phyloP scores from a whole-genome alignment of 2,113 vertebrate genomes.

The Atlantisia rogersi region DNA sequence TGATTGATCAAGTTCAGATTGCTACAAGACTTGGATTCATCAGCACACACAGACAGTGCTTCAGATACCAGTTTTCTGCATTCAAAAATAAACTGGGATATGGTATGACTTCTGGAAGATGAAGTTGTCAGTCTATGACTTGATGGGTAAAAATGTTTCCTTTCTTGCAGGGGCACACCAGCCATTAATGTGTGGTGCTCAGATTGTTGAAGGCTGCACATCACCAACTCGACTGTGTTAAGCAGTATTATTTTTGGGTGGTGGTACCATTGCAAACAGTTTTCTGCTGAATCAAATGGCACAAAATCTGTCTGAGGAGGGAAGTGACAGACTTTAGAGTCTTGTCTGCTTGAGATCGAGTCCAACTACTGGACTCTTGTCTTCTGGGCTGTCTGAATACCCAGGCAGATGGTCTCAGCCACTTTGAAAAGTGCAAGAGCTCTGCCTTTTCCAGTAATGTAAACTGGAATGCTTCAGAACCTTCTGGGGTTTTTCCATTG shows the following conservation, averaged over 20 bases:
- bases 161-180: not conserved
- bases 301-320: not conserved
- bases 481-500: not conserved
- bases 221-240: not conserved
- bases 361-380: not conserved
- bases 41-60: not conserved
- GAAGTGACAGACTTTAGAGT: not conserved
- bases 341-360: not conserved
- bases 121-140: not conserved
- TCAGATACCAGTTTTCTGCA: not conserved
- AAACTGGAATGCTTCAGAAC: not conserved
- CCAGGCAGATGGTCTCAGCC: not conserved
- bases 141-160: not conserved
- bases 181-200: not conserved
- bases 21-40: no score
- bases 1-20: not conserved
- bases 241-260: not conserved
- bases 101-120: not conserved
- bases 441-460: not conserved
- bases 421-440: not conserved
- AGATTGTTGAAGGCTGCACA: not conserved
- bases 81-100: not conserved
- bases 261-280: not conserved
- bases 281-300: not conserved
- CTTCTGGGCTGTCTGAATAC: not conserved